Evolutionary conservation across 2,888 invertebrate species (phyloP).

Genomic region (Pseudoips prasinana): DNA sequence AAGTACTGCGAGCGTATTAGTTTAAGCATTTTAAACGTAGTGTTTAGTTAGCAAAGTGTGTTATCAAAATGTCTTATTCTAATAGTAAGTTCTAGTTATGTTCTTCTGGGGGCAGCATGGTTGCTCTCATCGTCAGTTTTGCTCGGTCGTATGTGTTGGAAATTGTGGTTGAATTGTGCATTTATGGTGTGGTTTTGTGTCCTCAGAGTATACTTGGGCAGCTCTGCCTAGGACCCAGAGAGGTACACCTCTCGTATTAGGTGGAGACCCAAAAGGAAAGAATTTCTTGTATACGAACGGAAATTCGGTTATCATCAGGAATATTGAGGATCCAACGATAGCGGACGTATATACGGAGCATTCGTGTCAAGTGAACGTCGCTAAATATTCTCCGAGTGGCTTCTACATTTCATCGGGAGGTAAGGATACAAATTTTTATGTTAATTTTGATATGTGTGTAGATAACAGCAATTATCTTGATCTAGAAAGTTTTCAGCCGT

Average conservation of each 20-base stretch:
- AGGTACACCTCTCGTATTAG: constrained; percentile 96
- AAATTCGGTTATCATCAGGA: constrained; percentile 98
- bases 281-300: constrained; percentile 98
- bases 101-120: constrained; percentile 40
- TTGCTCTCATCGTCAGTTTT: constrained; percentile 27
- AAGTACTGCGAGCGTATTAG: constrained; percentile 59
- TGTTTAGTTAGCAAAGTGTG: constrained; percentile 54
- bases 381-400: constrained; percentile 98
- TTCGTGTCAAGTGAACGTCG: constrained; percentile 96
- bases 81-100: constrained; percentile 66
- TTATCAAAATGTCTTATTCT: constrained; percentile 69
- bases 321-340: constrained; percentile 97
- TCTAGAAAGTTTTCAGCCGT: too few species aligned
- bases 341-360: constrained; percentile 99
- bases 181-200: constrained; percentile 38
- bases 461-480: too few species aligned
- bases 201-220: constrained; percentile 93
- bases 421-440: too few species aligned
- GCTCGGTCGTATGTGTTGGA: constrained; percentile 26
- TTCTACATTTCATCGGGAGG: constrained; percentile 99
- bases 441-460: too few species aligned
- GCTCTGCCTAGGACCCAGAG: constrained; percentile 96
- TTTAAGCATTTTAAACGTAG: constrained; percentile 48
- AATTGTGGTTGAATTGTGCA: constrained; percentile 25
- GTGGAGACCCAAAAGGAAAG: constrained; percentile 97